phyloP scores from a whole-genome alignment of 2,888 invertebrate genomes.

The Baronia brevicornis region DNA sequence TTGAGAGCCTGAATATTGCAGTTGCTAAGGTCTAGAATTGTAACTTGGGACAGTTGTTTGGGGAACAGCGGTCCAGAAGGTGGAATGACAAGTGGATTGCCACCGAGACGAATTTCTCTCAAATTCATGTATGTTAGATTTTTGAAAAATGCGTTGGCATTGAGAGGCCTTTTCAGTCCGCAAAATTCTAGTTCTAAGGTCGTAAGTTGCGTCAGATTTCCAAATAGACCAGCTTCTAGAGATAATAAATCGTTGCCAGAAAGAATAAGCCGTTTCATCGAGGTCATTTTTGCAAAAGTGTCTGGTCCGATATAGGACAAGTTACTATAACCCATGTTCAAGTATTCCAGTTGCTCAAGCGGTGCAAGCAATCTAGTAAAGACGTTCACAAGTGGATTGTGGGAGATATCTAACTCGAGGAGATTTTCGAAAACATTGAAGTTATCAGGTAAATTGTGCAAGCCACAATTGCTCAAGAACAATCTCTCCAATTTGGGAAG shows the following conservation, averaged over 20 bases:
- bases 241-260: constrained; percentile 81
- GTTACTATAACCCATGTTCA: constrained; percentile 84
- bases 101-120: constrained; percentile 79
- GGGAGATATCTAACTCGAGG: constrained; percentile 80
- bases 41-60: constrained; percentile 77
- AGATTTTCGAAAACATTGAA: constrained; percentile 80
- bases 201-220: constrained; percentile 79
- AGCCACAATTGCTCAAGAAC: constrained; percentile 80
- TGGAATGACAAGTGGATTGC: constrained; percentile 79
- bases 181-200: constrained; percentile 82
- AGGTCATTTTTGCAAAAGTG: constrained; percentile 81
- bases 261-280: constrained; percentile 78
- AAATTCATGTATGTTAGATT: constrained; percentile 78
- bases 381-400: constrained; percentile 81
- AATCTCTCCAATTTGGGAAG: constrained; percentile 79
- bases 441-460: constrained; percentile 78
- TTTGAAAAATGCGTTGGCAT: constrained; percentile 80
- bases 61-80: constrained; percentile 77
- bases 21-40: constrained; percentile 79
- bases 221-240: constrained; percentile 80
- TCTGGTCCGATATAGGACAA: constrained; percentile 78
- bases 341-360: constrained; percentile 78
- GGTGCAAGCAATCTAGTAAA: constrained; percentile 80
- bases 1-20: constrained; percentile 78
- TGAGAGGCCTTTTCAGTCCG: constrained; percentile 77